These are phyloP conservation scores for Pteromalus puparum DNA, from an alignment of 1,140 invertebrate species.

Conservation along the genomic window DNA sequence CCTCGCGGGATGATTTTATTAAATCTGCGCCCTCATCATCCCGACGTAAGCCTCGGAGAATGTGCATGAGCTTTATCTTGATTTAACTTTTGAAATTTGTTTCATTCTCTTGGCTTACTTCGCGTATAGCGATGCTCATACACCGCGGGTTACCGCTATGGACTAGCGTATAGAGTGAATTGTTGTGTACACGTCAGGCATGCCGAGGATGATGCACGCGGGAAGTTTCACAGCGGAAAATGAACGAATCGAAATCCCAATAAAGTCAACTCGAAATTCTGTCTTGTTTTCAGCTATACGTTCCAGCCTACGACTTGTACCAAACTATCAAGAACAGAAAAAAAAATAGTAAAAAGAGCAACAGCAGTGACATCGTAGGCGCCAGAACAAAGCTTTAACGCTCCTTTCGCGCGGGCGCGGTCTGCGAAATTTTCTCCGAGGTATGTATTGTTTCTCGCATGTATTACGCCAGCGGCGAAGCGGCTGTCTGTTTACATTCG, in stretches of 20 bases:
- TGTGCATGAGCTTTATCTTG: neutral
- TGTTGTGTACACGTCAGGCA: too few species aligned
- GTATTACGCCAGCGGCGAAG: neutral
- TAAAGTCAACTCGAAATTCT: neutral
- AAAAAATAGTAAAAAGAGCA: neutral
- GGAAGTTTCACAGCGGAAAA: too few species aligned
- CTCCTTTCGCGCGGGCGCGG: neutral
- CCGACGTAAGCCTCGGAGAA: neutral
- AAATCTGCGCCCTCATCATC: slow-evolving; percentile 57
- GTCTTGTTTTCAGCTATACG: neutral
- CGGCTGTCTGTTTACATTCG: slow-evolving; percentile 30
- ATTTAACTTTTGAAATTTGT: slow-evolving; percentile 12
- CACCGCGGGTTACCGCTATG: too few species aligned
- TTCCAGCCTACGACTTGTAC: neutral
- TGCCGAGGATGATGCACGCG: too few species aligned
- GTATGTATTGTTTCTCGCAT: neutral
- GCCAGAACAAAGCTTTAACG: slow-evolving; percentile 24
- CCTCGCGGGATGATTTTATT: slow-evolving; percentile 58
- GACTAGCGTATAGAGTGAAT: too few species aligned
- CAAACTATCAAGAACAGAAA: neutral
- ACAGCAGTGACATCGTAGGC: neutral
- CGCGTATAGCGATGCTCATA: neutral
- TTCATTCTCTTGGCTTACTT: neutral
- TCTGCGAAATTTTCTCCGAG: slow-evolving; percentile 9
- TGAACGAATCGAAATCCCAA: too few species aligned